Conservation (phyloP, 2,797 vertebrate genomes). For the Chelon labrosus region DNA sequence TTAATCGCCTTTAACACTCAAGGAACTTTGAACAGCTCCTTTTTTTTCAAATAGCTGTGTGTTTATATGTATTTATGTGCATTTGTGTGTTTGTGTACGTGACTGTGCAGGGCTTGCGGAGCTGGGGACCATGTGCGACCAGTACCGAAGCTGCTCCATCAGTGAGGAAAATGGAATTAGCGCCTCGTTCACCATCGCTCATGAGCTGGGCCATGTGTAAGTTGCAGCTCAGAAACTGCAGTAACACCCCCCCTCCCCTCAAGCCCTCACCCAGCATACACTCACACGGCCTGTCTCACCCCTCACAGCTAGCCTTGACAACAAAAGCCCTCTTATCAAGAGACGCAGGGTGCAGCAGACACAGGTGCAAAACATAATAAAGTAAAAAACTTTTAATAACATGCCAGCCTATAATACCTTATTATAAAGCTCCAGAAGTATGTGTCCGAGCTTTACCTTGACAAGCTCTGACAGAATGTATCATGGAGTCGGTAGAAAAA, state of each 20-base stretch:
- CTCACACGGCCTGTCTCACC: conserved; percentile 18
- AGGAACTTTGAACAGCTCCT: conserved; percentile 28
- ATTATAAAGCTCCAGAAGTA: conserved; percentile 48
- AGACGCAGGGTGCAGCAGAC: conserved; percentile 59
- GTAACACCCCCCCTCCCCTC: neutral
- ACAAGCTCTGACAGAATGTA: conserved; percentile 15
- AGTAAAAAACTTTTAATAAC: conserved; percentile 81
- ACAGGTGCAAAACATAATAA: conserved; percentile 85
- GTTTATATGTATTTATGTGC: conserved; percentile 37
- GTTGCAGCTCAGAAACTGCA: conserved; percentile 75
- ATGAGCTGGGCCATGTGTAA: conserved; percentile 98
- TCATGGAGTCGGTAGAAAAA: neutral
- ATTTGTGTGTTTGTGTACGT: conserved; percentile 42
- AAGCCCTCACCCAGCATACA: conserved; percentile 13
- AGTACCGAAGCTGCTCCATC: conserved; percentile 94
- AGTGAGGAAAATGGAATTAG: conserved; percentile 98
- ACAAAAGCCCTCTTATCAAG: conserved; percentile 84
- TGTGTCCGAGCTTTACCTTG: conserved; percentile 23
- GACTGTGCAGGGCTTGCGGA: conserved; percentile 91
- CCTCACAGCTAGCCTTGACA: conserved; percentile 54
- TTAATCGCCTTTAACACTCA: conserved; percentile 68
- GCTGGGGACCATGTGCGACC: conserved; percentile 97
- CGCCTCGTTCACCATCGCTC: conserved; percentile 96
- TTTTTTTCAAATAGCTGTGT: conserved; percentile 21
- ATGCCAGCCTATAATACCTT: conserved; percentile 69